These are phyloP conservation scores for Drosophila sproati DNA, from an alignment of 1,140 invertebrate genomes.

Conservation along the genomic window DNA sequence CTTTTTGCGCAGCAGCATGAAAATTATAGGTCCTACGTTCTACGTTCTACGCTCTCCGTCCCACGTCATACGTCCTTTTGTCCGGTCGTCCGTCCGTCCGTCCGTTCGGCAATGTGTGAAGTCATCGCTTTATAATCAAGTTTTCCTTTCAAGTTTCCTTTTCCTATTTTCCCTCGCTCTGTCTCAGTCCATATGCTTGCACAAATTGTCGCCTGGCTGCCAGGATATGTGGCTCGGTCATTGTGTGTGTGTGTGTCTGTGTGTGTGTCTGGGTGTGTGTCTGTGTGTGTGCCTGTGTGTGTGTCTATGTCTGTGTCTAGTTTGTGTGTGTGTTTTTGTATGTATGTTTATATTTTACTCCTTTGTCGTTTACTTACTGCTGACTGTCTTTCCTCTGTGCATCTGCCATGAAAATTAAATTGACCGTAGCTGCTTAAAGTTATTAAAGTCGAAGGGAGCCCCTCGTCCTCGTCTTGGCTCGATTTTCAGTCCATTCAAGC, in stretches of 20 bases:
- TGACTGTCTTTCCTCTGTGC: conserved; percentile 34
- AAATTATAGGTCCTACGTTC: conserved; percentile 76
- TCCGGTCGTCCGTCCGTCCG: too few relatives aligned
- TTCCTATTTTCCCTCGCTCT: conserved; percentile 31
- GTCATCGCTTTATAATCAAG: conserved; percentile 84
- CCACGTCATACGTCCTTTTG: too few relatives aligned
- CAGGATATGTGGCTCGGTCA: conserved; percentile 50
- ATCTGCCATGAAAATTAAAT: conserved; percentile 82
- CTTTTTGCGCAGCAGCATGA: conserved; percentile 47
- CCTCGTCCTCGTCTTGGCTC: neutral
- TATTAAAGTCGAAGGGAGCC: conserved; percentile 68
- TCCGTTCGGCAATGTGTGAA: conserved; percentile 76
- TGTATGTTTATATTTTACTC: conserved; percentile 43
- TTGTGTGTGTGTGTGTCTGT: conserved; percentile 16
- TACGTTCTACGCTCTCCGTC: conserved; percentile 22
- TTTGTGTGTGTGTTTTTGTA: neutral
- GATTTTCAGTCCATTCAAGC: conserved; percentile 10
- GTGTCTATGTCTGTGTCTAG: conserved; percentile 6
- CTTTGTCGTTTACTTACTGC: conserved; percentile 63
- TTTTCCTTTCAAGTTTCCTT: conserved; percentile 80
- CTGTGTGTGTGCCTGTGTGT: conserved; percentile 8
- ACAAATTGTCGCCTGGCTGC: conserved; percentile 73
- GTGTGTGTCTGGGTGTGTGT: conserved; percentile 25
- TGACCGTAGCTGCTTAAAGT: conserved; percentile 83
- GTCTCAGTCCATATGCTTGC: conserved; percentile 64